These are phyloP conservation scores for Entomobrya multifasciata DNA, from an alignment of 2,888 invertebrate species.

Conservation along the genomic window DNA sequence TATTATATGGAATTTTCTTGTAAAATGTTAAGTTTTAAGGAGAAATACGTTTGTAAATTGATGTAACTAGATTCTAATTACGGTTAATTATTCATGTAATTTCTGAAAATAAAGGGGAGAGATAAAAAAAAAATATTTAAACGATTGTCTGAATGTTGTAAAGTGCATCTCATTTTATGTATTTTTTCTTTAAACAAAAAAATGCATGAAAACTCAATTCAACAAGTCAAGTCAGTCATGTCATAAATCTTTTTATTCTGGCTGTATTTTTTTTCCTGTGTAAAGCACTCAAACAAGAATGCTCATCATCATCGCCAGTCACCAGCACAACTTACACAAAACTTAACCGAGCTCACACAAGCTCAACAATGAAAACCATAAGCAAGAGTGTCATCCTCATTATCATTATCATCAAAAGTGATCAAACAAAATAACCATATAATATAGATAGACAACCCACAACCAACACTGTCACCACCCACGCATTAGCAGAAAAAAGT, in stretches of 20 bases:
- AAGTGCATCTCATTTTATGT: conserved; percentile 1
- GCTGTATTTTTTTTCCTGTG: background rate
- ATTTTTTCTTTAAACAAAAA: conserved; percentile 18
- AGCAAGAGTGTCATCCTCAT: conserved; percentile 47
- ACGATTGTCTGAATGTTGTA: background rate
- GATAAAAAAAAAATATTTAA: background rate
- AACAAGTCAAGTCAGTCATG: conserved; percentile 18
- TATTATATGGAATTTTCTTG: too few species aligned
- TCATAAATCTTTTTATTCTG: conserved; percentile 34
- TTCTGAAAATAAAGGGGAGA: background rate
- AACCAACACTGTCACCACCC: background rate
- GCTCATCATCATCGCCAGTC: background rate
- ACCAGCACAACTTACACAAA: too few species aligned
- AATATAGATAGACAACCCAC: conserved; percentile 34
- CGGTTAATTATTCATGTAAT: conserved; percentile 33
- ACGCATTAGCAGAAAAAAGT: background rate
- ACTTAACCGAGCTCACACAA: background rate
- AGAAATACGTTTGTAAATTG: background rate
- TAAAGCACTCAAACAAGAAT: too few species aligned
- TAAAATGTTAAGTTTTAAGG: too few species aligned
- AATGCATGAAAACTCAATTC: background rate
- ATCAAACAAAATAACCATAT: conserved; percentile 39
- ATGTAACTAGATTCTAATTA: conserved; percentile 46
- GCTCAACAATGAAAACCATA: conserved; percentile 33
- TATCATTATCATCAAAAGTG: conserved; percentile 41